A percentile compares a stretch with the other conserved stretches of the same genome.
Evolutionary conservation across 2,113 vertebrate species (phyloP).

Genomic region (Prionailurus bengalensis): DNA sequence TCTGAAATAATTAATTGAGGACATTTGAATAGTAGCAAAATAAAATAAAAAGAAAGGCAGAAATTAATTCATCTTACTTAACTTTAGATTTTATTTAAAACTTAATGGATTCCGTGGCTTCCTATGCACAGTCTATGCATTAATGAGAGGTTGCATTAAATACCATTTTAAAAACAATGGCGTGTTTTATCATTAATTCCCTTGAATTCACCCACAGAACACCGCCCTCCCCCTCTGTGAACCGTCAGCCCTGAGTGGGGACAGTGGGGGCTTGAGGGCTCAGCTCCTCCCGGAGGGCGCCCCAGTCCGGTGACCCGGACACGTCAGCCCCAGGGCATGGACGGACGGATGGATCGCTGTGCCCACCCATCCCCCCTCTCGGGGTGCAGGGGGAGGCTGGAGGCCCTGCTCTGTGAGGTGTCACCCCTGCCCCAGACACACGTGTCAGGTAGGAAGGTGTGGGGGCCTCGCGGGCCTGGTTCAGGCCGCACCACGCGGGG

Average conservation of each 20-base stretch:
- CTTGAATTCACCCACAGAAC: neutral
- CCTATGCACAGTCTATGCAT: rapidly evolving
- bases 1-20: neutral
- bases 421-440: rapidly evolving
- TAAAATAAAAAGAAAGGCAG: neutral
- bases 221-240: rapidly evolving
- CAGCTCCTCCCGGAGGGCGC: neutral
- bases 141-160: neutral
- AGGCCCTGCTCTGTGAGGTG: neutral
- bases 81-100: neutral
- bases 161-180: neutral
- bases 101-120: no score
- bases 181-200: neutral
- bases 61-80: neutral
- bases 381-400: neutral
- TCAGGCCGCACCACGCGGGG: neutral
- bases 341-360: neutral
- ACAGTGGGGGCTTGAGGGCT: rapidly evolving
- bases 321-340: neutral
- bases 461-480: rapidly evolving
- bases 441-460: no score
- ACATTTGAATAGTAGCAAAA: neutral
- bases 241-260: rapidly evolving
- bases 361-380: no score
- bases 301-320: no score